Evolutionary conservation across 1,140 invertebrate genomes (phyloP), one percentile per base, ranked within the genome.

Genomic region (Anastrepha ludens): DNA sequence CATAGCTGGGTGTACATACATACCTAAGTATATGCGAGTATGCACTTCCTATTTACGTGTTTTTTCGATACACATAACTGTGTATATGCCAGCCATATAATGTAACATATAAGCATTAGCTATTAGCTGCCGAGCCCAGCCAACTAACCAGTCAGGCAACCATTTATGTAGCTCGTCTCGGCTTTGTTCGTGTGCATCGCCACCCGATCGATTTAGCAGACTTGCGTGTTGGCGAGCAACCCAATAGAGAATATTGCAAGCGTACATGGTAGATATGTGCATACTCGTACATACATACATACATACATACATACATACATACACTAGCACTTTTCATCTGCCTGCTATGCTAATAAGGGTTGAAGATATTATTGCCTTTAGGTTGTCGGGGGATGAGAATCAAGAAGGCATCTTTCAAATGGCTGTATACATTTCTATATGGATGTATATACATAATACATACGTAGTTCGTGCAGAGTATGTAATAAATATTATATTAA

Each of bases 121-220:
- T 62, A 62, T 8, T 17, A 62, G 39, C 67, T 65, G 9, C 55
- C 89, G 86, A 88, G 86, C 90, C 88, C 55, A 65, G 59, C 13
- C 86, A 58, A 29, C 64, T 58, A 44, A 58, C n/a, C 60, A 74
- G 89, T 89, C 88, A 74, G 17, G 41, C 74, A 81, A 81, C 74
- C 74, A 55, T 55, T 58, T 81, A 89, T 90, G 89, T 88, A 87
- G 87, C 87, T 81, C 81, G 67, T 47, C 58, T 86, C 44, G 58
- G 50, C 4, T 15, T n/a, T 20, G 50, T 20, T 60, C 85, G 39
- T 86, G 50, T 64, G 44, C 67, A 29, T n/a, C 85, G 39, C 58
- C 85, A 62, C 59, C 85, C 58, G 85, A 17, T 60, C 20, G 29
- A 47, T 62, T 59, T 59, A 17, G 58, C 11, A 60, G 85, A 58